Evolutionary conservation across 1,140 invertebrate genomes (phyloP).

Genomic region (Lucilia sericata): DNA sequence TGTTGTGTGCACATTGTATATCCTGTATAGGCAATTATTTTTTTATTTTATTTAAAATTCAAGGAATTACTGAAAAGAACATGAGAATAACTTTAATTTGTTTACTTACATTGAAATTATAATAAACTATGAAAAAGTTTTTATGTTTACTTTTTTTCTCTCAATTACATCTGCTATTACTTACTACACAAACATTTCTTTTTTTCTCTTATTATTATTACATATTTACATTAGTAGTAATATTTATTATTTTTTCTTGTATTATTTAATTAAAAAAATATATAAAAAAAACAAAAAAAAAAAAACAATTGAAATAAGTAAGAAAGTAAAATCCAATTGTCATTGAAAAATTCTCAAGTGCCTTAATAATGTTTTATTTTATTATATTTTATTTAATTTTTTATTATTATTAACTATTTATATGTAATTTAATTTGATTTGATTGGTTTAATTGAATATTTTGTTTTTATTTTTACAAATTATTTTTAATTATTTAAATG

Average conservation of each 20-base stretch:
- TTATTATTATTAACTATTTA: constrained; percentile 43
- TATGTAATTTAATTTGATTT: constrained; percentile 43
- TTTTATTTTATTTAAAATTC: neutral
- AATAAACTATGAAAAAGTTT: neutral
- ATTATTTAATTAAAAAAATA: constrained; percentile 14
- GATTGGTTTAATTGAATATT: constrained; percentile 41
- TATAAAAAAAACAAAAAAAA: neutral
- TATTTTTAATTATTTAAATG: constrained; percentile 42
- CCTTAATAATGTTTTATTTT: constrained; percentile 40
- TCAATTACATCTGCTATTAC: neutral
- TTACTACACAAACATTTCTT: neutral
- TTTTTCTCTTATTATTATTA: neutral
- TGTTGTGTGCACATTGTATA: too few relatives aligned
- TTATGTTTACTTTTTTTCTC: neutral
- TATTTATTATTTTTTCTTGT: constrained; percentile 24
- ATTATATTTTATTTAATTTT: constrained; percentile 27
- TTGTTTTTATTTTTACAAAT: constrained; percentile 42
- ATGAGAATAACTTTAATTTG: neutral
- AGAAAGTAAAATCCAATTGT: constrained; percentile 2
- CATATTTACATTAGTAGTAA: constrained; percentile 24
- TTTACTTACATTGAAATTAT: neutral
- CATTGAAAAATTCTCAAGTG: constrained; percentile 43
- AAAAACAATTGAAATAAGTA: neutral
- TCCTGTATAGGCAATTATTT: neutral
- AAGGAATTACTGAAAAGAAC: neutral